A percentile compares a stretch with the other conserved stretches of the same genome.
phyloP scores from a whole-genome alignment of 2,797 vertebrate genomes.

The Sciurus vulgaris region DNA sequence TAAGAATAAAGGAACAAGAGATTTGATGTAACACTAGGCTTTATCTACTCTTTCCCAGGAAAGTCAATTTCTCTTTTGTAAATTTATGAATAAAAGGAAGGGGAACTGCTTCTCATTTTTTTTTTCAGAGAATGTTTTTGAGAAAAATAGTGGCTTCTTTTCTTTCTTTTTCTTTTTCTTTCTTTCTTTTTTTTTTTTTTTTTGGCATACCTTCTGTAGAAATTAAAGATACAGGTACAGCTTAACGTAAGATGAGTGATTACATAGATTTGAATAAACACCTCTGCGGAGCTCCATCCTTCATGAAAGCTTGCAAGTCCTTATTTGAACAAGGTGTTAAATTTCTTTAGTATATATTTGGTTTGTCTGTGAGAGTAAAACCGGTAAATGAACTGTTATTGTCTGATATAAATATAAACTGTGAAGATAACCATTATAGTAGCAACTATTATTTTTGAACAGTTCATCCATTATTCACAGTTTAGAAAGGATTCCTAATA shows the following conservation, averaged over 20 bases:
- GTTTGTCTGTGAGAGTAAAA: not conserved
- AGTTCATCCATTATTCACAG: not conserved
- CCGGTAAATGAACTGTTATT: not conserved
- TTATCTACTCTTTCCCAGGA: not conserved
- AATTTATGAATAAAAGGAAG: constrained; percentile 5
- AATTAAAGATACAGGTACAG: not conserved
- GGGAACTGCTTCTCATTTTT: not conserved
- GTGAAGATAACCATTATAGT: not conserved
- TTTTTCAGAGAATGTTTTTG: not conserved
- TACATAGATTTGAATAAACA: not conserved
- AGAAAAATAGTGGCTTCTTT: not conserved
- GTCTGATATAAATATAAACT: not conserved
- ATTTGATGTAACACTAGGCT: not conserved
- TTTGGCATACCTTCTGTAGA: not conserved
- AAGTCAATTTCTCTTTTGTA: constrained; percentile 14
- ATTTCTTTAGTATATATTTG: not conserved
- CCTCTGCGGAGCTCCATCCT: not conserved
- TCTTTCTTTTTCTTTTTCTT: not conserved
- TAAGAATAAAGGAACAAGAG: not conserved
- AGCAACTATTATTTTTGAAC: not conserved
- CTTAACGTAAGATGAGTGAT: not conserved
- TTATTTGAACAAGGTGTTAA: constrained; percentile 27
- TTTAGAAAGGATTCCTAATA: not conserved
- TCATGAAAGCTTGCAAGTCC: not conserved
- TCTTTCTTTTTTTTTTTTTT: not conserved